Evolutionary conservation across 2,113 vertebrate species (phyloP).

Genomic region (Saccopteryx bilineata): DNA sequence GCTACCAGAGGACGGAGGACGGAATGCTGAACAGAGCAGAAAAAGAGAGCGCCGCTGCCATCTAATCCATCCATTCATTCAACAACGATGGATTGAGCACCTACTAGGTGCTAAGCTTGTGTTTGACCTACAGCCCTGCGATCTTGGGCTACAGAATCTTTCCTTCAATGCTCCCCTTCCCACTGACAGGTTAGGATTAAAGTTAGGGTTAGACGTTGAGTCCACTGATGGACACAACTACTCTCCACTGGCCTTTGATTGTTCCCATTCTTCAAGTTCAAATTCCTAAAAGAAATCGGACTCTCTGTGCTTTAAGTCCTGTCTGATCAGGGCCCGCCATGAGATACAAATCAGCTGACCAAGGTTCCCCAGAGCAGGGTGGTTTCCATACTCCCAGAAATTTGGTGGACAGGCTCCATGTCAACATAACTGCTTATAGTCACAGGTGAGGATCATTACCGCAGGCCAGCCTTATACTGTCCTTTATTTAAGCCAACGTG

Average conservation of each 20-base stretch:
- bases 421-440: not conserved
- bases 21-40: not conserved
- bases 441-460: not conserved
- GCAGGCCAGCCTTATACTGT: not conserved
- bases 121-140: not conserved
- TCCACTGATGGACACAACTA: too few species aligned
- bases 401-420: not conserved
- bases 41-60: not conserved
- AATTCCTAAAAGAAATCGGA: not conserved
- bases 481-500: not conserved
- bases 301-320: not conserved
- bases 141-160: not conserved
- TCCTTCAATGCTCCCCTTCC: not conserved
- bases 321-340: not conserved
- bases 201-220: too few species aligned
- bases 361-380: not conserved
- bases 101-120: not conserved
- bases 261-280: not conserved
- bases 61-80: not conserved
- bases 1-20: not conserved
- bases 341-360: not conserved
- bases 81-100: not conserved
- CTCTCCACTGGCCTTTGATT: not conserved
- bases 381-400: not conserved
- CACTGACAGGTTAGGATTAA: too few species aligned